Percentiles rank a stretch among this genome's conserved stretches.
These are phyloP conservation scores for Stichopus chloronotus DNA, from an alignment of 35 echinoderm and acorn worm genomes.

Conservation along the genomic window DNA sequence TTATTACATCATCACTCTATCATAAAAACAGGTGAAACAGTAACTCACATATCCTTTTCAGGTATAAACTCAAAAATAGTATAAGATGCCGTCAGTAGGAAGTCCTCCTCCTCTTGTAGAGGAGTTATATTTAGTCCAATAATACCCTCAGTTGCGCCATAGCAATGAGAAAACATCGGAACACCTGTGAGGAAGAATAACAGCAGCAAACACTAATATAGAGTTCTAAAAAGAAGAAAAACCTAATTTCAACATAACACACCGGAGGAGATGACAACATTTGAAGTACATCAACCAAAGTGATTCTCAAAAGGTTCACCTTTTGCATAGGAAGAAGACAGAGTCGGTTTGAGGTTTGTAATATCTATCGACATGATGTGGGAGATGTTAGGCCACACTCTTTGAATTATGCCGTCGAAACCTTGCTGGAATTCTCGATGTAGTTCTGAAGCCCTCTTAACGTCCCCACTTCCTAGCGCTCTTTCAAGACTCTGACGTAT, in stretches of 20 bases:
- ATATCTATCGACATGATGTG: conserved; percentile 53
- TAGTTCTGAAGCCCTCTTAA: conserved; percentile 45
- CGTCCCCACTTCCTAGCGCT: conserved; percentile 42
- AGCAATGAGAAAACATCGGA: conserved; percentile 37
- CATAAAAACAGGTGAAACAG: no score
- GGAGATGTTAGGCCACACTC: conserved; percentile 57
- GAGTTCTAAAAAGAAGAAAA: background rate
- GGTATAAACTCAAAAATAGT: conserved; percentile 72
- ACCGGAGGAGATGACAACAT: no score
- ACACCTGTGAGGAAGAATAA: conserved; percentile 34
- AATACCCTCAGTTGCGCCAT: conserved; percentile 64
- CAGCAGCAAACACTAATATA: background rate
- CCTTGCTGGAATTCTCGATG: conserved; percentile 64
- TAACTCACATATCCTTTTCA: conserved; percentile 62
- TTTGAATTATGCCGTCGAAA: conserved; percentile 58
- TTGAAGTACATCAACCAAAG: no score
- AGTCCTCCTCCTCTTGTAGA: conserved; percentile 54
- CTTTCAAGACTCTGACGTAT: conserved; percentile 44
- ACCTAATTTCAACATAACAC: background rate
- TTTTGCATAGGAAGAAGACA: conserved; percentile 48
- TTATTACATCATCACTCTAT: no score
- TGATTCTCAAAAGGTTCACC: conserved; percentile 4
- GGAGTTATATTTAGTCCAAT: conserved; percentile 61
- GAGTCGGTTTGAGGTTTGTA: conserved; percentile 11
- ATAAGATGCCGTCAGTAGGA: conserved; percentile 28